phyloP scores from a whole-genome alignment of 92 coral and sea anemone genomes.

The Palythoa heliodiscus region DNA sequence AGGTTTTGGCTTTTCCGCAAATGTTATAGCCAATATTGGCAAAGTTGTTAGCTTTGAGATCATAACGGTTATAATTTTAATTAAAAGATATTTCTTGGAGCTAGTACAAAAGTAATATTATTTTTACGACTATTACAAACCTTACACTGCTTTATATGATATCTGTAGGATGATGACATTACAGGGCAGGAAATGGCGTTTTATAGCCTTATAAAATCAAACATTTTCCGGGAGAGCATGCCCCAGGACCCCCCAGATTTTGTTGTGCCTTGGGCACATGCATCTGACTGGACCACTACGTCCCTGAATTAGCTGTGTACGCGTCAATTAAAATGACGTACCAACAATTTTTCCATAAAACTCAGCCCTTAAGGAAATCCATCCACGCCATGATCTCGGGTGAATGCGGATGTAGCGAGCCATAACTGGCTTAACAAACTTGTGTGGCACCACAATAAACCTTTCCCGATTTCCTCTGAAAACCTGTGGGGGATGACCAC shows the following conservation, averaged over 20 bases:
- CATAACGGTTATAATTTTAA: too few relatives aligned
- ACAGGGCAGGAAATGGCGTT: too few relatives aligned
- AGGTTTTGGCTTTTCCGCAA: too few relatives aligned
- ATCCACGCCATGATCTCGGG: constrained; percentile 30
- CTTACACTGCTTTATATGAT: too few relatives aligned
- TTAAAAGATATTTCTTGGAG: too few relatives aligned
- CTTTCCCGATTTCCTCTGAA: constrained; percentile 36
- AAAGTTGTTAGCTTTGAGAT: too few relatives aligned
- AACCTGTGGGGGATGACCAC: not conserved
- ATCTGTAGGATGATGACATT: too few relatives aligned
- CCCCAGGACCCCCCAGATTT: not conserved
- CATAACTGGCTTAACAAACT: constrained; percentile 22
- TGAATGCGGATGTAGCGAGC: constrained; percentile 45
- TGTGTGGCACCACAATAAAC: constrained; percentile 37
- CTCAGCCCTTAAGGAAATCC: constrained; percentile 41
- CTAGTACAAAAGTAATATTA: too few relatives aligned
- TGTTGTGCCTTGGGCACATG: not conserved
- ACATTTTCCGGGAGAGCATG: too few relatives aligned
- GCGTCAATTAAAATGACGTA: not conserved
- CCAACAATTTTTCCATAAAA: constrained; percentile 41
- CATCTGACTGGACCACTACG: not conserved
- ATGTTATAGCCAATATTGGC: too few relatives aligned
- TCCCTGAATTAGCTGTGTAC: not conserved
- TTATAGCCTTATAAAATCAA: too few relatives aligned
- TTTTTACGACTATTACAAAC: too few relatives aligned